Conservation (phyloP, 2,888 invertebrate genomes). For the Caenorhabditis afra region DNA sequence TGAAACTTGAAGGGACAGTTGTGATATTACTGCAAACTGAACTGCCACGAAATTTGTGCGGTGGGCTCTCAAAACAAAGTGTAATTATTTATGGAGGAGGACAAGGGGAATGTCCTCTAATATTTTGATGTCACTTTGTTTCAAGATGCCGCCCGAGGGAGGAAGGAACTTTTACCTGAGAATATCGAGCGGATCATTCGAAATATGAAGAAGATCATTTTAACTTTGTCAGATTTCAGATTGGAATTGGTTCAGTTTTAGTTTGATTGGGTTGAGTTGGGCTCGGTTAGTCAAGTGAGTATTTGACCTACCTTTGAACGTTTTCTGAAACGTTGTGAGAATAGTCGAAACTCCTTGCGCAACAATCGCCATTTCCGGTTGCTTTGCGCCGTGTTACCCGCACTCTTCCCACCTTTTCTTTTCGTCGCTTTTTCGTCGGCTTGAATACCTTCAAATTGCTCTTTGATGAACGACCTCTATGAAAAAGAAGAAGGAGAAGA, state of each 20-base stretch:
- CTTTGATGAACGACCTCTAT: constrained; percentile 8
- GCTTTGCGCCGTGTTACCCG: constrained; percentile 40
- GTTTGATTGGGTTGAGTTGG: too few species aligned
- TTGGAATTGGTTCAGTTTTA: too few species aligned
- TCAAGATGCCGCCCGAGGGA: too few species aligned
- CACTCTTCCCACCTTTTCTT: constrained; percentile 13
- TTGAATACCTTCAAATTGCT: constrained; percentile 11
- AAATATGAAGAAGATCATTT: constrained; percentile 18
- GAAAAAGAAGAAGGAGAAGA: constrained; percentile 3
- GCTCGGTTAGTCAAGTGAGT: too few species aligned
- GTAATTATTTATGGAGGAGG: constrained; percentile 41
- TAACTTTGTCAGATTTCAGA: too few species aligned
- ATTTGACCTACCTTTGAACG: constrained; percentile 58
- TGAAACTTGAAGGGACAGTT: constrained; percentile 42
- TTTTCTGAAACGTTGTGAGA: constrained; percentile 55
- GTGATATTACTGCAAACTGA: constrained; percentile 40
- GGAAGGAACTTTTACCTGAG: background rate
- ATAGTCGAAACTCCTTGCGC: constrained; percentile 54
- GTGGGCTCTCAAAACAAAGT: constrained; percentile 30
- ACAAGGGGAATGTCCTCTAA: constrained; percentile 6
- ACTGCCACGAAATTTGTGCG: constrained; percentile 17
- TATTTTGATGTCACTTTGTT: constrained; percentile 5
- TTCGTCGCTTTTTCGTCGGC: background rate
- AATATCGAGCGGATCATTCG: constrained; percentile 12
- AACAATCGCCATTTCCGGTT: constrained; percentile 60